Evolutionary conservation across 2,113 vertebrate species (phyloP).

Genomic region (Tricholaema leucomelas): DNA sequence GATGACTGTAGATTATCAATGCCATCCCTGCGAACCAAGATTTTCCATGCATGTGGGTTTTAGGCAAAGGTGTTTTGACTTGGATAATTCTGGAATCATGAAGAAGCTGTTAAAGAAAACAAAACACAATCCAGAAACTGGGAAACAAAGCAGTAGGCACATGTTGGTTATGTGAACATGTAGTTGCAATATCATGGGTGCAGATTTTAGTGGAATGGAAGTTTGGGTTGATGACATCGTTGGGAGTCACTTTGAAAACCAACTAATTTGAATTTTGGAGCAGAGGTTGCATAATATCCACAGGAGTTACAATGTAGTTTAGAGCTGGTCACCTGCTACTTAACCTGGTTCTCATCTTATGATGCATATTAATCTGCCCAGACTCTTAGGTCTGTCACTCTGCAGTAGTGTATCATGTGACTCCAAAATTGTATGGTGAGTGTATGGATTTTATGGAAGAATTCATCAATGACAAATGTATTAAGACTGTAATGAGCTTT

Average conservation of each 20-base stretch:
- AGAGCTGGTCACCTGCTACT: background rate
- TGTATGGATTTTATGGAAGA: background rate
- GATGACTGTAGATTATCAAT: background rate
- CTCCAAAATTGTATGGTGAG: background rate
- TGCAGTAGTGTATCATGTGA: background rate
- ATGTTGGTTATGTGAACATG: background rate
- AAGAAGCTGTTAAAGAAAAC: background rate
- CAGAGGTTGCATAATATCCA: background rate
- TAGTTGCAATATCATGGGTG: background rate
- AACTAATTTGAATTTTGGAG: background rate
- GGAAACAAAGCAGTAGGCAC: background rate
- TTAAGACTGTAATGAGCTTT: background rate
- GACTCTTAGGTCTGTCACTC: background rate
- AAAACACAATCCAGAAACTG: background rate
- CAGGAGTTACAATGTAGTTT: background rate
- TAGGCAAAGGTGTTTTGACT: background rate
- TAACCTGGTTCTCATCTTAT: background rate
- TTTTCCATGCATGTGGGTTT: background rate
- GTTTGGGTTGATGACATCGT: background rate
- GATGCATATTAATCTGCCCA: background rate
- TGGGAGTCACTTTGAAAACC: background rate
- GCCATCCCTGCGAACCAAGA: background rate
- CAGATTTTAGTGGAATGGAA: background rate
- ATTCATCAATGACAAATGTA: background rate
- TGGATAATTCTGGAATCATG: background rate